These are phyloP conservation scores for Drosophila nr. medialis DNA, from an alignment of 2,888 invertebrate species.

Conservation along the genomic window DNA sequence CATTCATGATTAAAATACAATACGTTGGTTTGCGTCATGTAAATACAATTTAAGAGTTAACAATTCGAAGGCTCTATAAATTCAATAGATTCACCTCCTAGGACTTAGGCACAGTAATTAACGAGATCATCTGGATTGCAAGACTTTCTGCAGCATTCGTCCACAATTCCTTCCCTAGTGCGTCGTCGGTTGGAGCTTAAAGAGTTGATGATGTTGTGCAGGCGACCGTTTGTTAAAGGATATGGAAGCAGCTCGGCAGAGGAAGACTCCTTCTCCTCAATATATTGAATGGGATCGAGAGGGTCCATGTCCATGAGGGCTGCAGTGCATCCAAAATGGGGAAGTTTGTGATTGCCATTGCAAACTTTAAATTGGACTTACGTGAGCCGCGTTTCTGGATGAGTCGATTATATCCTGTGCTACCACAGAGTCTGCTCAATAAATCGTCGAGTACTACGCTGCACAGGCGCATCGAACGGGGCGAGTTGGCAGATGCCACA, in stretches of 20 bases:
- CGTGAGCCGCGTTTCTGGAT: slow-evolving; percentile 51
- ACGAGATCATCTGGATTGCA: slow-evolving; percentile 10
- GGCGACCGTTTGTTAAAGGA: slow-evolving; percentile 33
- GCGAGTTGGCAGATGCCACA: slow-evolving; percentile 8
- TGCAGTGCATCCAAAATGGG: slow-evolving; percentile 1
- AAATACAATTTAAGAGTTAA: slow-evolving; percentile 6
- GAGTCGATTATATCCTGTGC: slow-evolving; percentile 49
- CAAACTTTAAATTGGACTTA: slow-evolving; percentile 44
- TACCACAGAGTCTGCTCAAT: slow-evolving; percentile 39
- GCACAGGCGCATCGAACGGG: slow-evolving; percentile 37
- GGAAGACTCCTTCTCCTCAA: slow-evolving; percentile 52
- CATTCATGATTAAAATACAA: slow-evolving; percentile 25
- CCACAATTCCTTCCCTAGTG: slow-evolving; percentile 59
- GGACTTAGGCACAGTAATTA: slow-evolving; percentile 50
- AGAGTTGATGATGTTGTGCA: slow-evolving; percentile 49
- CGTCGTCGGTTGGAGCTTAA: slow-evolving; percentile 52
- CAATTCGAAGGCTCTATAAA: slow-evolving; percentile 10
- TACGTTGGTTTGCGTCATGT: neutral
- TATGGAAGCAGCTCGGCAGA: slow-evolving; percentile 36
- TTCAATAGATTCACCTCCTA: neutral
- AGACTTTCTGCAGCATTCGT: slow-evolving; percentile 51
- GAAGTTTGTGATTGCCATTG: neutral
- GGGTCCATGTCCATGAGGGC: slow-evolving; percentile 43
- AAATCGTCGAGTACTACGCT: slow-evolving; percentile 49
- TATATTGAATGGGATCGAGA: slow-evolving; percentile 65